These are phyloP conservation scores for Agrotis clavis DNA, from an alignment of 2,888 invertebrate species.

Conservation along the genomic window DNA sequence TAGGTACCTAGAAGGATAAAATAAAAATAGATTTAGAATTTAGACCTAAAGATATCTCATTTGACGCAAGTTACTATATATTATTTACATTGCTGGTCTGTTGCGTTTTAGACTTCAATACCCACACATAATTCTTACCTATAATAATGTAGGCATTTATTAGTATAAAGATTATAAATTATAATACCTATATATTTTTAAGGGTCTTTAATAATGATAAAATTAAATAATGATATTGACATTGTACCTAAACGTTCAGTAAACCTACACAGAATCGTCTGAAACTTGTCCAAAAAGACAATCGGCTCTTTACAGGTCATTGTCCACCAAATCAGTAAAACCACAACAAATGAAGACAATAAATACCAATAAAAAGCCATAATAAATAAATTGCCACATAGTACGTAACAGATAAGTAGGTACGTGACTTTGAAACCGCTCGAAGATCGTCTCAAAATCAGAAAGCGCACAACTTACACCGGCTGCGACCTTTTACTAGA, in stretches of 20 bases:
- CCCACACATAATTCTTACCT: no score
- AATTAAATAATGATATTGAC: no score
- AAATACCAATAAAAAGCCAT: conserved; percentile 74
- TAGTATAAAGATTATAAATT: no score
- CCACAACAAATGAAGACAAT: conserved; percentile 63
- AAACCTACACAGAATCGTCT: not conserved
- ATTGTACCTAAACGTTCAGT: not conserved
- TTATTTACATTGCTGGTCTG: not conserved
- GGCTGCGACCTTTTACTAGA: conserved; percentile 61
- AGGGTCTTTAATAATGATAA: not conserved
- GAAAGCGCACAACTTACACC: conserved; percentile 87
- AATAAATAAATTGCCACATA: conserved; percentile 81
- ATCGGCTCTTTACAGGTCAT: conserved; percentile 24
- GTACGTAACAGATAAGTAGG: conserved; percentile 85
- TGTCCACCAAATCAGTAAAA: conserved; percentile 51
- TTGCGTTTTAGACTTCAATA: not conserved
- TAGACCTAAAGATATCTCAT: not conserved
- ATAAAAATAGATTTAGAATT: not conserved
- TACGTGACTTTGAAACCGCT: conserved; percentile 86
- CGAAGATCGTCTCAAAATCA: conserved; percentile 86
- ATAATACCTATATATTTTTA: no score
- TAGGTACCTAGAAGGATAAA: not conserved
- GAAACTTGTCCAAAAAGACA: not conserved
- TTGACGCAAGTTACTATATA: conserved; percentile 4
- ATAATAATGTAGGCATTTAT: no score